A percentile compares a stretch with the other conserved stretches of the same genome.
phyloP scores from a whole-genome alignment of 92 coral and sea anemone species.

The Zoanthus gigantus region DNA sequence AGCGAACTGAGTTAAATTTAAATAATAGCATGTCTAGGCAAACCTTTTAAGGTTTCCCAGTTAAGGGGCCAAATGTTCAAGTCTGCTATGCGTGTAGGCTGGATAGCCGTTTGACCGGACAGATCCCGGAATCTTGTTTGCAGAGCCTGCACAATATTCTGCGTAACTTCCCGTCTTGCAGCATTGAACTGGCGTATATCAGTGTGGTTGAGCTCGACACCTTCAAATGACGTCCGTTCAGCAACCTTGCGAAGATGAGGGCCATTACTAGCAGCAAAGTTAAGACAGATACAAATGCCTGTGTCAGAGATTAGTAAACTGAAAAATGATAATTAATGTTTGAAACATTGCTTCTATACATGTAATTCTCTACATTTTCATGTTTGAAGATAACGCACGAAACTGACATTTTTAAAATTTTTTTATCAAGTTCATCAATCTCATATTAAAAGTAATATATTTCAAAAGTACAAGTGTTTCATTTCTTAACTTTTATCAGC shows the following conservation, averaged over 20 bases:
- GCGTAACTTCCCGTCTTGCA: not conserved
- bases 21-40: not conserved
- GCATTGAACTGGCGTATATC: not conserved
- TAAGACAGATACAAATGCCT: not conserved
- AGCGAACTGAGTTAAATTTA: not conserved
- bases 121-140: not conserved
- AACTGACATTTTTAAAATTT: too few relatives aligned
- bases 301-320: constrained; percentile 1
- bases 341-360: constrained; percentile 1
- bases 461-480: too few relatives aligned
- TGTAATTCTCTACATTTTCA: too few relatives aligned
- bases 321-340: not conserved
- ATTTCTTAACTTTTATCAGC: too few relatives aligned
- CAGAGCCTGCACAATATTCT: constrained; percentile 5
- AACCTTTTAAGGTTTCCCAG: constrained; percentile 15
- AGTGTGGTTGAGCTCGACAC: constrained; percentile 8
- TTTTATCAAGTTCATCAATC: too few relatives aligned
- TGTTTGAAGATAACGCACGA: too few relatives aligned
- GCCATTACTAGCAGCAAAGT: constrained; percentile 18
- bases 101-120: constrained; percentile 1
- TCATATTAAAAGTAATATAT: too few relatives aligned
- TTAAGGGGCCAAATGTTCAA: constrained; percentile 1
- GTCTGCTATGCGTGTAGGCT: constrained; percentile 3
- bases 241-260: constrained; percentile 36
- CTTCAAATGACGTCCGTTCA: constrained; percentile 17